These are phyloP conservation scores for Campopleginae sp. DNA, from an alignment of 2,888 invertebrate species.

Conservation along the genomic window DNA sequence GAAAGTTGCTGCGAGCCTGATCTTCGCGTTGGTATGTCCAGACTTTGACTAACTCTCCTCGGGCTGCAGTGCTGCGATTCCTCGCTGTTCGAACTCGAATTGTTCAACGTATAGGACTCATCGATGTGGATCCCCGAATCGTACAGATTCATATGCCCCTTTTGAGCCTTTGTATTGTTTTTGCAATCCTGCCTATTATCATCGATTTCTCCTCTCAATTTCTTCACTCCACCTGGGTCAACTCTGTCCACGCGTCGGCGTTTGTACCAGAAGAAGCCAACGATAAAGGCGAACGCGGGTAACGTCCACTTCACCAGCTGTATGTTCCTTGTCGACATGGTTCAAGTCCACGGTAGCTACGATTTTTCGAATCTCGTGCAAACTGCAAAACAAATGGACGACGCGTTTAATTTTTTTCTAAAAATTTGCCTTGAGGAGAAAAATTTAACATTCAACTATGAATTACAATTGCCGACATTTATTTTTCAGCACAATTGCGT, in stretches of 20 bases:
- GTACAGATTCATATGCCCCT: slow-evolving; percentile 67
- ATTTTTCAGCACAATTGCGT: too few species aligned
- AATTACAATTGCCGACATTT: neutral
- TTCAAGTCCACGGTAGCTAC: slow-evolving; percentile 89
- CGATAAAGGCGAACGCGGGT: slow-evolving; percentile 91
- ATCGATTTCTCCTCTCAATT: slow-evolving; percentile 62
- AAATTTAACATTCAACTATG: neutral
- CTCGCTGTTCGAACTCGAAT: slow-evolving; percentile 64
- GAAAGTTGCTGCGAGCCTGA: slow-evolving; percentile 71
- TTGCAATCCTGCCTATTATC: slow-evolving; percentile 60
- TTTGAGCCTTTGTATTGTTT: slow-evolving; percentile 61
- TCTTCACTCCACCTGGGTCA: slow-evolving; percentile 89
- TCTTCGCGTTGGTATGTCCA: slow-evolving; percentile 76
- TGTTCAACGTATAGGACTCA: slow-evolving; percentile 72
- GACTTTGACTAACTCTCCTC: slow-evolving; percentile 76
- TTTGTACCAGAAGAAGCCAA: slow-evolving; percentile 93
- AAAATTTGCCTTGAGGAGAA: neutral
- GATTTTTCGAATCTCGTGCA: slow-evolving; percentile 83
- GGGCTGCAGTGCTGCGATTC: slow-evolving; percentile 72
- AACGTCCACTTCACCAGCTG: slow-evolving; percentile 92
- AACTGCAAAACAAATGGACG: slow-evolving; percentile 57
- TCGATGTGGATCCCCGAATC: slow-evolving; percentile 78
- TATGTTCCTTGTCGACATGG: slow-evolving; percentile 90
- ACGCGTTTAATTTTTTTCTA: neutral
- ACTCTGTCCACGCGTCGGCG: slow-evolving; percentile 90